A percentile compares a stretch with the other conserved stretches of the same genome.
These are phyloP conservation scores for Patiria miniata DNA, from an alignment of 35 echinoderm and acorn worm species.

Conservation along the genomic window DNA sequence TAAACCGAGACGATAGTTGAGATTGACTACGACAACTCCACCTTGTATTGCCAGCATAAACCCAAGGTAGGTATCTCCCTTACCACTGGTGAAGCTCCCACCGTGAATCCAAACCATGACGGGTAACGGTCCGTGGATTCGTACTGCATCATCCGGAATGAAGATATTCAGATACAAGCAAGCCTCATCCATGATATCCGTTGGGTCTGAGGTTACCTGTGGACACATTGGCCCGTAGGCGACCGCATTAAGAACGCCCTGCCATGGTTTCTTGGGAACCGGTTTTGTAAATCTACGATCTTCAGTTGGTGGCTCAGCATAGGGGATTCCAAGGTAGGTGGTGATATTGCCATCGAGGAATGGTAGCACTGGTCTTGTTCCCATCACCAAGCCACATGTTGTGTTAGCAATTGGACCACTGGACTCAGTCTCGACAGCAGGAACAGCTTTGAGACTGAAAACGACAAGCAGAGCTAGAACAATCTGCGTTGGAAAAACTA, in stretches of 20 bases:
- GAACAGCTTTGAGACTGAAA: background rate
- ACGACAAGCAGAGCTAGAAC: background rate
- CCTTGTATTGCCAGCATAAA: slow-evolving; percentile 26
- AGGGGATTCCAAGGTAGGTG: slow-evolving; percentile 31
- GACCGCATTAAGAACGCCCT: background rate
- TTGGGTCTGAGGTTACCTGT: background rate
- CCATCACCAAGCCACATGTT: background rate
- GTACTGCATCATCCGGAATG: background rate
- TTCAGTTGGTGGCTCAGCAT: slow-evolving; percentile 38
- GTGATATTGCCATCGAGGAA: background rate
- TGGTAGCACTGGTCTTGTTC: background rate
- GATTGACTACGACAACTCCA: slow-evolving; percentile 47
- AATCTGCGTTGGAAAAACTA: background rate
- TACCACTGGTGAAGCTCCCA: background rate
- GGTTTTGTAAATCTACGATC: slow-evolving; percentile 20
- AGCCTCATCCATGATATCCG: slow-evolving; percentile 7
- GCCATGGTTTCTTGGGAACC: background rate
- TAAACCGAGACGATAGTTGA: slow-evolving; percentile 57
- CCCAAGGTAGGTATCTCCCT: background rate
- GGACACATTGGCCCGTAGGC: slow-evolving; percentile 4
- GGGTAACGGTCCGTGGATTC: background rate
- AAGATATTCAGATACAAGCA: slow-evolving; percentile 39
- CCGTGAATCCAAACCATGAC: slow-evolving; percentile 48
- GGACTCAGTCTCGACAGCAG: background rate
- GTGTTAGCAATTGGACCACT: background rate